Conservation (phyloP, 2,797 vertebrate genomes). For the Anguilla anguilla region DNA sequence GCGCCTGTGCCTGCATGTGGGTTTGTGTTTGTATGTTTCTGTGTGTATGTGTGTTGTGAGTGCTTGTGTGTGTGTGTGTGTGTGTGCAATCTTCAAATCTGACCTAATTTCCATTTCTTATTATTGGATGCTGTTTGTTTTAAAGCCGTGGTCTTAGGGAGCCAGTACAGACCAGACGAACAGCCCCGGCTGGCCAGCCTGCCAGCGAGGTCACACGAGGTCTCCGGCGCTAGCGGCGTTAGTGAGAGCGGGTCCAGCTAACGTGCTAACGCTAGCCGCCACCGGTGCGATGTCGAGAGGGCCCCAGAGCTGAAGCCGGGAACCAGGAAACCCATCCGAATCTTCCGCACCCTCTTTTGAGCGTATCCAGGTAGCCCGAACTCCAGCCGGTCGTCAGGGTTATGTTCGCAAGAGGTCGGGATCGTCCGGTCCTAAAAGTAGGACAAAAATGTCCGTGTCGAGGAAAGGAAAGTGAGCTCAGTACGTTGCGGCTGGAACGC, state of each 20-base stretch:
- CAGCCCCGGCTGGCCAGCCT: slow-evolving; percentile 21
- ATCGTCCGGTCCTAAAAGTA: not conserved
- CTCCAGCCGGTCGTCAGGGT: not conserved
- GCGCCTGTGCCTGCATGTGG: not conserved
- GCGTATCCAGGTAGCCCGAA: not conserved
- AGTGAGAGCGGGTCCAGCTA: slow-evolving; percentile 26
- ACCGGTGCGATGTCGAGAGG: too few species aligned
- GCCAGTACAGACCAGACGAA: slow-evolving; percentile 12
- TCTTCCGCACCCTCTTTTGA: not conserved
- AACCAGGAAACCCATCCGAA: not conserved
- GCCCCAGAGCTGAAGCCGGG: not conserved
- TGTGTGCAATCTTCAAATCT: not conserved
- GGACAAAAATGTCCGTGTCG: not conserved
- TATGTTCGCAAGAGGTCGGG: not conserved
- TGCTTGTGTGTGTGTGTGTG: not conserved
- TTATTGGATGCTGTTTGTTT: slow-evolving; percentile 4
- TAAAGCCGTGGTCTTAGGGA: not conserved
- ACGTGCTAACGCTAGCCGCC: not conserved
- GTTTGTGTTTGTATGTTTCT: not conserved
- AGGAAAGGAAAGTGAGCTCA: not conserved
- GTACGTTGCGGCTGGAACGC: not conserved
- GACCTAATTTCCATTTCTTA: slow-evolving; percentile 1
- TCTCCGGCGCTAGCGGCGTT: slow-evolving; percentile 42
- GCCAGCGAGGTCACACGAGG: slow-evolving; percentile 46
- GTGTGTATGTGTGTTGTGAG: not conserved